These are phyloP conservation scores for Dendrolimus houi DNA, from an alignment of 2,888 invertebrate species.

Conservation along the genomic window DNA sequence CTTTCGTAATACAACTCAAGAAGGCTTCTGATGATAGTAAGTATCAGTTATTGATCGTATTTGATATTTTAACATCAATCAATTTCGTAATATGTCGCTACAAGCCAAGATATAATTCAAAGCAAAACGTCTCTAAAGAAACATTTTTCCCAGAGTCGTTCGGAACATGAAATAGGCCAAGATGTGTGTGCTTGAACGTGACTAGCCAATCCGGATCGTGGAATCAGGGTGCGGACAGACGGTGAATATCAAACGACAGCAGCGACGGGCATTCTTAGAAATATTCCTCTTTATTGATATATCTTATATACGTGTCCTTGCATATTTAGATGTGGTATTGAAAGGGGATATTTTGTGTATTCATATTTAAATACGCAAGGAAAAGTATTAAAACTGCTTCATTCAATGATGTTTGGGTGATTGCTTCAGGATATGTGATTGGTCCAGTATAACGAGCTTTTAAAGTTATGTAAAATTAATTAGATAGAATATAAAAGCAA, in stretches of 20 bases:
- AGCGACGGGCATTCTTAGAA: slow-evolving; percentile 3
- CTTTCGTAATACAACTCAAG: too few species aligned
- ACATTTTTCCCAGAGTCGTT: slow-evolving; percentile 8
- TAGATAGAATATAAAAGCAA: too few species aligned
- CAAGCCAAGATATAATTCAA: neutral
- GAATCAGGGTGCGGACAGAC: slow-evolving; percentile 45
- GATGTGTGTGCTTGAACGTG: slow-evolving; percentile 37
- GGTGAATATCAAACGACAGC: slow-evolving; percentile 52
- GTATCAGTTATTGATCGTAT: too few species aligned
- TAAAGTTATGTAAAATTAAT: too few species aligned
- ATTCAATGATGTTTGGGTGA: too few species aligned
- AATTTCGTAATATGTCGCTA: too few species aligned
- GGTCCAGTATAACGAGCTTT: too few species aligned
- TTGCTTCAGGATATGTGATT: too few species aligned
- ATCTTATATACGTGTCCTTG: neutral
- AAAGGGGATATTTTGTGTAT: neutral
- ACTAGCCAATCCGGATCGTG: slow-evolving; percentile 44
- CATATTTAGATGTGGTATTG: neutral
- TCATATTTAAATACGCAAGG: too few species aligned
- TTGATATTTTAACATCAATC: too few species aligned
- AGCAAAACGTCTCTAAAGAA: slow-evolving; percentile 14
- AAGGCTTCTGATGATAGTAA: too few species aligned
- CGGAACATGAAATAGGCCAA: slow-evolving; percentile 31
- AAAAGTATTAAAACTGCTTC: too few species aligned
- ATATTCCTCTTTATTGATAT: slow-evolving; percentile 9